Percentiles rank a stretch among this genome's conserved stretches.
Conservation (phyloP, 2,797 vertebrate species). For the Neosilurus mollespiculum region DNA sequence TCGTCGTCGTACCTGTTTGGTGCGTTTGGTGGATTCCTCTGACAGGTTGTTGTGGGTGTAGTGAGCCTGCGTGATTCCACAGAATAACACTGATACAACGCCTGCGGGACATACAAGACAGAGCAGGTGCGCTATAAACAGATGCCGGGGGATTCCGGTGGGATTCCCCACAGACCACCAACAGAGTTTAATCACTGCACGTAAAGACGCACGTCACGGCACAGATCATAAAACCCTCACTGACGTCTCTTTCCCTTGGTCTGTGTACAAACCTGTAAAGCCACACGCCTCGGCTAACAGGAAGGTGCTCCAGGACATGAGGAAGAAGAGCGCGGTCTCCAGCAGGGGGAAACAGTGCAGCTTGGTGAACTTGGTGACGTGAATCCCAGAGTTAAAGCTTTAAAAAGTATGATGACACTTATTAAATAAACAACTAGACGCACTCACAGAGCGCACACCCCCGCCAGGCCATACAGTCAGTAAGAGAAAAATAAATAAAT, state of each 20-base stretch:
- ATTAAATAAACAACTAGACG: too few relatives aligned
- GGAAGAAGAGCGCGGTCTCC: slow-evolving; percentile 96
- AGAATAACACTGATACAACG: slow-evolving; percentile 96
- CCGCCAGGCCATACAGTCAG: too few relatives aligned
- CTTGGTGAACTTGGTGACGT: slow-evolving; percentile 99
- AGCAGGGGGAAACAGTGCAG: slow-evolving; percentile 95
- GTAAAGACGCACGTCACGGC: not conserved
- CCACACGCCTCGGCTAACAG: slow-evolving; percentile 94
- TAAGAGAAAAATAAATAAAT: too few relatives aligned
- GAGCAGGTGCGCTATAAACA: not conserved
- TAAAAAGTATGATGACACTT: not conserved
- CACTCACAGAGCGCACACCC: too few relatives aligned
- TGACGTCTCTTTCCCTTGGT: not conserved
- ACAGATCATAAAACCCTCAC: not conserved
- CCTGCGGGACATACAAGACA: slow-evolving; percentile 67
- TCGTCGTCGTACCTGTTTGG: slow-evolving; percentile 83
- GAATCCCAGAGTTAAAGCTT: slow-evolving; percentile 73
- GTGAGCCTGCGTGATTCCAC: slow-evolving; percentile 96
- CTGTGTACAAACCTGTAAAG: slow-evolving; percentile 82
- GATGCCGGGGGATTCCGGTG: not conserved
- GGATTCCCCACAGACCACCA: not conserved
- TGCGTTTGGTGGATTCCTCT: slow-evolving; percentile 88
- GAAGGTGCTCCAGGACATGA: slow-evolving; percentile 99
- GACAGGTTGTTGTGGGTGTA: slow-evolving; percentile 97
- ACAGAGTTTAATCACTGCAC: not conserved